Percentiles rank a stretch among this genome's conserved stretches.
Conservation (phyloP, 2,113 vertebrate species). For the Clarias gariepinus region DNA sequence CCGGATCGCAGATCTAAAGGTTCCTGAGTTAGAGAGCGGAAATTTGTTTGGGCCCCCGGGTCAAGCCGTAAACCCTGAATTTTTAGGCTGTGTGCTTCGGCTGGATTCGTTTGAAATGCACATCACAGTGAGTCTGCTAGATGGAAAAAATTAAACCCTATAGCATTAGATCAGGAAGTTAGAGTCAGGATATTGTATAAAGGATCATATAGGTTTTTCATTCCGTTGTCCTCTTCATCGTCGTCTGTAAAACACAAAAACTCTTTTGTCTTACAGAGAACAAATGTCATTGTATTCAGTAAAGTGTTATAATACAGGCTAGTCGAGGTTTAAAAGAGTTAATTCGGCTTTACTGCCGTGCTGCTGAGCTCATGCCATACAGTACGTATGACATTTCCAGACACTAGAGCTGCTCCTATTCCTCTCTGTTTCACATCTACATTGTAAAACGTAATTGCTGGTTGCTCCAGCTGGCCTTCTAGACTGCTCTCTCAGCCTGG, state of each 20-base stretch:
- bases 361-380: conserved; percentile 50
- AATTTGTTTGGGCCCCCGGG: not conserved
- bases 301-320: conserved; percentile 45
- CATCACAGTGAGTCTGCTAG: not conserved
- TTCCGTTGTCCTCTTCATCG: not conserved
- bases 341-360: conserved; percentile 48
- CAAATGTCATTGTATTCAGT: not conserved
- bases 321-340: conserved; percentile 43
- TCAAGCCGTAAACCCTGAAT: not conserved
- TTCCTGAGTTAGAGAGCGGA: not conserved
- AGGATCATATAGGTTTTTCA: not conserved
- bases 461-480: conserved; percentile 46
- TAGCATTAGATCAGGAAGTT: not conserved
- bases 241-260: not conserved
- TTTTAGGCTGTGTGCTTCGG: not conserved
- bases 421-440: conserved; percentile 35
- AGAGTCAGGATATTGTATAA: not conserved
- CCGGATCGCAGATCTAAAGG: not conserved
- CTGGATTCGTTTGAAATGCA: not conserved
- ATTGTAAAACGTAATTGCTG: conserved; percentile 47
- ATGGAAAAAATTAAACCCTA: not conserved
- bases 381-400: conserved; percentile 48
- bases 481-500: conserved; percentile 27
- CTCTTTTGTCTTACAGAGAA: not conserved
- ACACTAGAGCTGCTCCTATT: conserved; percentile 37